phyloP scores from a whole-genome alignment of 1,140 invertebrate species.

The Pararge aegeria region DNA sequence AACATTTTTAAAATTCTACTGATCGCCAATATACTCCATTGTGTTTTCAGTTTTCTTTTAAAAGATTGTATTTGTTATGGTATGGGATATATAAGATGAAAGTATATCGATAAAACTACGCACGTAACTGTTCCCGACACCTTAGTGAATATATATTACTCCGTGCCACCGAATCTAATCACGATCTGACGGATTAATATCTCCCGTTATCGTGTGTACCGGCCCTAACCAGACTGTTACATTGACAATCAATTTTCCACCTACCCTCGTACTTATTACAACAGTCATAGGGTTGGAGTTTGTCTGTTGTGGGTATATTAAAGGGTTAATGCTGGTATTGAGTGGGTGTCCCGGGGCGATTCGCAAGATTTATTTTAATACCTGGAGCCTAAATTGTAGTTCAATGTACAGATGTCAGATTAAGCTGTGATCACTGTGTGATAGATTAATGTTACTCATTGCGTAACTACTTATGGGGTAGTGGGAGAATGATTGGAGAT shows the following conservation, averaged over 20 bases:
- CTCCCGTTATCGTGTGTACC: constrained; percentile 52
- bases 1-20: too few species aligned
- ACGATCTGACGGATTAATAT: constrained; percentile 75
- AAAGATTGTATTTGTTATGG: too few species aligned
- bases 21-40: too few species aligned
- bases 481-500: constrained; percentile 19
- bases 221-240: constrained; percentile 53
- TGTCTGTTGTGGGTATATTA: neutral
- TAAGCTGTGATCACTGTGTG: constrained; percentile 31
- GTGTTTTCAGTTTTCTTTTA: too few species aligned
- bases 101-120: constrained; percentile 28
- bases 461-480: constrained; percentile 34
- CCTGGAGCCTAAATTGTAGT: constrained; percentile 66
- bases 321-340: constrained; percentile 46
- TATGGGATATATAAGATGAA: too few species aligned
- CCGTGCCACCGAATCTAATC: constrained; percentile 76
- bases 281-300: constrained; percentile 21
- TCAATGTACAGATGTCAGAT: constrained; percentile 56
- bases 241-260: constrained; percentile 46
- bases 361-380: constrained; percentile 67
- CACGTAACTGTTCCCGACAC: constrained; percentile 52
- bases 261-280: constrained; percentile 23
- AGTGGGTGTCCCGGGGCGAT: constrained; percentile 51
- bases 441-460: constrained; percentile 29
- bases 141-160: constrained; percentile 72